These are phyloP conservation scores for Laupala kohalensis DNA, from an alignment of 1,140 invertebrate species.

Conservation along the genomic window DNA sequence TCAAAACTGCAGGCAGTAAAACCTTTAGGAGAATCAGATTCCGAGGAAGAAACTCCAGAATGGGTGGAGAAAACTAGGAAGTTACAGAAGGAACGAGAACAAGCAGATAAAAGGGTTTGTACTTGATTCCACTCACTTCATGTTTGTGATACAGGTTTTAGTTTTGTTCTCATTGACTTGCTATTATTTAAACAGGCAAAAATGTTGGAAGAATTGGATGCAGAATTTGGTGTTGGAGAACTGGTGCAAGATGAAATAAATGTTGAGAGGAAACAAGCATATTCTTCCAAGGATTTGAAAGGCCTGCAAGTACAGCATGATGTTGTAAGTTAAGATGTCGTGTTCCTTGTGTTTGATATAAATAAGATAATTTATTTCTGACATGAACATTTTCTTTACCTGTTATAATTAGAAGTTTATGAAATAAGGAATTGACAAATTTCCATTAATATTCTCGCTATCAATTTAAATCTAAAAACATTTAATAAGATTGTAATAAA, in stretches of 20 bases:
- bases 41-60: constrained; percentile 44
- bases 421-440: no score
- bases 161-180: not conserved
- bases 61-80: constrained; percentile 78
- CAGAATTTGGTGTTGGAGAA: constrained; percentile 79
- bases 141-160: not conserved
- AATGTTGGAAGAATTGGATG: constrained; percentile 87
- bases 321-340: no score
- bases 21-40: constrained; percentile 56
- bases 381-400: no score
- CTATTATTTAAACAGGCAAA: constrained; percentile 49
- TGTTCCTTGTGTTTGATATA: no score
- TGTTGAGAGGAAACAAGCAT: constrained; percentile 44
- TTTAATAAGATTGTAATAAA: not conserved
- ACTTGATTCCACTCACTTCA: not conserved
- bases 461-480: not conserved
- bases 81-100: constrained; percentile 64
- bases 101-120: constrained; percentile 72
- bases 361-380: no score
- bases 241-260: constrained; percentile 66
- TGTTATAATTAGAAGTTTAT: no score
- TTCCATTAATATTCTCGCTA: no score
- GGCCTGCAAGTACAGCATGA: constrained; percentile 84
- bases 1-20: constrained; percentile 53
- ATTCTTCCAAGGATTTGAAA: constrained; percentile 53